Conservation (phyloP, 2,888 invertebrate species). For the Noctua pronuba region DNA sequence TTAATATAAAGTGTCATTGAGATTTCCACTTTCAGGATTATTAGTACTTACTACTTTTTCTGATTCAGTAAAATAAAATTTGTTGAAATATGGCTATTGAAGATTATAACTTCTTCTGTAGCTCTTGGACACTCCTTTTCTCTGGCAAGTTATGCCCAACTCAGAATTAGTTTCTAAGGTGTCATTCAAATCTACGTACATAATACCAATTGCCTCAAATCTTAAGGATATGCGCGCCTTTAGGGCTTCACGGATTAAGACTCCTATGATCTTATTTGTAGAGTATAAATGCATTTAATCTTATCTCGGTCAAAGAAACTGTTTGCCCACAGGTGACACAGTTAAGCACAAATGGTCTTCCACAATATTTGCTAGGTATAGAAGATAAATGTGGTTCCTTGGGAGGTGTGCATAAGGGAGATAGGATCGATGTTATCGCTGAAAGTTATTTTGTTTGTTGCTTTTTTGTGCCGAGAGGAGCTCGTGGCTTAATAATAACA, state of each 20-base stretch:
- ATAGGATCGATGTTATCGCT: conserved; percentile 41
- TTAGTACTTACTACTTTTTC: neutral
- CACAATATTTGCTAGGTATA: conserved; percentile 73
- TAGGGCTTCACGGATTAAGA: conserved; percentile 7
- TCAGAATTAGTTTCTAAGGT: too few relatives aligned
- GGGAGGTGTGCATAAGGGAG: conserved; percentile 45
- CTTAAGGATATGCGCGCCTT: conserved; percentile 10
- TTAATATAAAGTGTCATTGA: neutral
- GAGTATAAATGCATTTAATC: conserved; percentile 49
- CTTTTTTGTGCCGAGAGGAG: too few relatives aligned
- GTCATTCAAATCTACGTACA: neutral
- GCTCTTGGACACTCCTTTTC: neutral
- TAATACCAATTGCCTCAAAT: neutral
- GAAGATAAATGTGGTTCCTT: conserved; percentile 63
- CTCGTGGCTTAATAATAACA: too few relatives aligned
- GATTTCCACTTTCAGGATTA: neutral
- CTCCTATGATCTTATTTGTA: conserved; percentile 34
- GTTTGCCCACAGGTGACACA: conserved; percentile 75
- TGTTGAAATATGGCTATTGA: neutral
- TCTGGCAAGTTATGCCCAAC: neutral
- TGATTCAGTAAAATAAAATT: neutral
- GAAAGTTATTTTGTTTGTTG: neutral
- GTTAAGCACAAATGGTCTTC: conserved; percentile 73
- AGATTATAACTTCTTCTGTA: neutral
- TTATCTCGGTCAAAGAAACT: conserved; percentile 69